Evolutionary conservation across 2,888 invertebrate genomes (phyloP).

Genomic region (Invenusta paracnida): DNA sequence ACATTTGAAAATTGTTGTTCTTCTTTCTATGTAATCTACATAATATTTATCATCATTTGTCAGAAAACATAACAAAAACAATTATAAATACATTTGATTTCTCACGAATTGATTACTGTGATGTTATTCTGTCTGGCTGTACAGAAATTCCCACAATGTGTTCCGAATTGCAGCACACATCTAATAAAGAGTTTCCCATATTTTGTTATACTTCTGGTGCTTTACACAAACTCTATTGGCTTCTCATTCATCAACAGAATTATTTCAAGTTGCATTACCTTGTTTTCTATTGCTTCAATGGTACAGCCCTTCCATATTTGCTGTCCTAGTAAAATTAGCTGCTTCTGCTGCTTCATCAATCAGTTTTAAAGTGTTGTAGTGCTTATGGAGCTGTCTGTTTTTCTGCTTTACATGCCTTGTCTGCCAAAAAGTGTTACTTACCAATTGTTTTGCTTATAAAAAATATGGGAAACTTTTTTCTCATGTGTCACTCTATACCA

Average conservation of each 20-base stretch:
- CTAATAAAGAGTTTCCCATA: neutral
- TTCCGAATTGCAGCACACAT: neutral
- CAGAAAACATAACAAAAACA: neutral
- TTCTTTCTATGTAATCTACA: neutral
- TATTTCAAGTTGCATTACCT: neutral
- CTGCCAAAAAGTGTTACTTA: too few relatives aligned
- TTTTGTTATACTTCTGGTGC: neutral
- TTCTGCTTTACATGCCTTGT: too few relatives aligned
- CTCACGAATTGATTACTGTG: neutral
- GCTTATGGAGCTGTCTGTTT: too few relatives aligned
- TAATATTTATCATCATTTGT: neutral
- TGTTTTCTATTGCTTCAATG: neutral
- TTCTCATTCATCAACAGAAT: neutral
- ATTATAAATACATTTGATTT: neutral
- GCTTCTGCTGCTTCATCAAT: neutral
- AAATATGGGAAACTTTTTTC: too few relatives aligned
- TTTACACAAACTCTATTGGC: neutral
- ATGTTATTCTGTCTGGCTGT: neutral
- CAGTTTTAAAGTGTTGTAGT: too few relatives aligned
- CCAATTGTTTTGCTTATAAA: too few relatives aligned
- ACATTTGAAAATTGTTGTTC: neutral
- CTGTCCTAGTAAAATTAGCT: neutral
- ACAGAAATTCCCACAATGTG: neutral
- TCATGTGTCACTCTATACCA: too few relatives aligned
- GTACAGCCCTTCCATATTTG: neutral